phyloP scores from a whole-genome alignment of 1,140 invertebrate genomes.

The Leguminivora glycinivorella region DNA sequence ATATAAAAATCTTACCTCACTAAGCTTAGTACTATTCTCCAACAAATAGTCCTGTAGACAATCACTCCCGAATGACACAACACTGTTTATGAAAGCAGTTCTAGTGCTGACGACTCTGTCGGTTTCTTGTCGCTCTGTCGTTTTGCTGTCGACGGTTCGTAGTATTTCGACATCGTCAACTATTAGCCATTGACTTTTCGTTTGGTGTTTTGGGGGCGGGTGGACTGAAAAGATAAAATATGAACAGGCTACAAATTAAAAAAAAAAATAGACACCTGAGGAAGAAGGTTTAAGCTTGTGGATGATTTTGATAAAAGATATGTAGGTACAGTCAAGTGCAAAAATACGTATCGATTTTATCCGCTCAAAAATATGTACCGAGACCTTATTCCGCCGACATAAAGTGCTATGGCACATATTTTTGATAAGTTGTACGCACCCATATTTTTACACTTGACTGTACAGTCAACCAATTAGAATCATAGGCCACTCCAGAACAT shows the following conservation, averaged over 20 bases:
- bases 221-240: conserved; percentile 48
- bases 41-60: conserved; percentile 74
- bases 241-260: neutral
- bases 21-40: conserved; percentile 74
- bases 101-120: conserved; percentile 57
- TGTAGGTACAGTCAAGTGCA: too few species aligned
- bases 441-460: too few species aligned
- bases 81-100: conserved; percentile 56
- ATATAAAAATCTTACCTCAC: conserved; percentile 67
- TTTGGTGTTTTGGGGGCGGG: conserved; percentile 58
- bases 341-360: too few species aligned
- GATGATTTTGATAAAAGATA: too few species aligned
- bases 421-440: too few species aligned
- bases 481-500: too few species aligned
- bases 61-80: conserved; percentile 71
- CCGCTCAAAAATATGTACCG: too few species aligned
- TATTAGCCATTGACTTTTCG: conserved; percentile 65
- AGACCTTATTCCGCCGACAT: too few species aligned
- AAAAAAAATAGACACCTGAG: too few species aligned
- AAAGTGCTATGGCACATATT: too few species aligned
- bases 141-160: conserved; percentile 34
- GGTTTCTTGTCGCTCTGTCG: conserved; percentile 34
- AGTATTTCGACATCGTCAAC: conserved; percentile 55
- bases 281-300: too few species aligned
- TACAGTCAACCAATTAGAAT: too few species aligned